These are phyloP conservation scores for Cyprinodon brontotheroides DNA, from an alignment of 2,113 vertebrate species.

Conservation along the genomic window DNA sequence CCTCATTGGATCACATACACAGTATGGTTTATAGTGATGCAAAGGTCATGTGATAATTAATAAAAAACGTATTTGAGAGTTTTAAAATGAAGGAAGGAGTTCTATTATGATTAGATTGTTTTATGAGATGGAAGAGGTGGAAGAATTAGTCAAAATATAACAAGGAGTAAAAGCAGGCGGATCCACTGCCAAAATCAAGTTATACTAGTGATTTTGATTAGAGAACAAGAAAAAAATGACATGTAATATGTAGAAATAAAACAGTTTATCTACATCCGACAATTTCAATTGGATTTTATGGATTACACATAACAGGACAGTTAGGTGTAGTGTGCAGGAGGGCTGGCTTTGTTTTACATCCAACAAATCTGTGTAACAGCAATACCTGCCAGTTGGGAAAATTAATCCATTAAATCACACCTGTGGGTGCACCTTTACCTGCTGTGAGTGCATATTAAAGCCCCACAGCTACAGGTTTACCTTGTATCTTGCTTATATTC, in stretches of 20 bases:
- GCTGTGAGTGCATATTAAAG: slow-evolving; percentile 16
- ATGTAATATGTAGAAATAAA: background rate
- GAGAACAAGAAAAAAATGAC: background rate
- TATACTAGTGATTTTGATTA: background rate
- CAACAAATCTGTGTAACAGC: slow-evolving; percentile 2
- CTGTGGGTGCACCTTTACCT: slow-evolving; percentile 19
- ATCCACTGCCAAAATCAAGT: background rate
- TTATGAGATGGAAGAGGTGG: background rate
- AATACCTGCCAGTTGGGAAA: slow-evolving; percentile 9
- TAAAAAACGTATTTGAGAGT: background rate
- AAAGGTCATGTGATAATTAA: background rate
- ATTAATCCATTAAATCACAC: slow-evolving; percentile 22
- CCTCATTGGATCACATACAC: no score
- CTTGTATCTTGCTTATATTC: background rate
- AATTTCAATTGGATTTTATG: background rate
- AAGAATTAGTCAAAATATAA: background rate
- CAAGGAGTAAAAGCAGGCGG: background rate
- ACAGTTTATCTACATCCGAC: background rate
- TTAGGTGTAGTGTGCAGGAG: background rate
- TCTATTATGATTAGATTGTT: background rate
- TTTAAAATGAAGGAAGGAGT: background rate
- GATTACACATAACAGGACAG: background rate
- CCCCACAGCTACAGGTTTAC: background rate
- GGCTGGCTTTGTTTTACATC: background rate
- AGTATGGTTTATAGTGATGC: no score